Evolutionary conservation across 2,888 invertebrate genomes (phyloP).

Genomic region (Drosophila ezoana): DNA sequence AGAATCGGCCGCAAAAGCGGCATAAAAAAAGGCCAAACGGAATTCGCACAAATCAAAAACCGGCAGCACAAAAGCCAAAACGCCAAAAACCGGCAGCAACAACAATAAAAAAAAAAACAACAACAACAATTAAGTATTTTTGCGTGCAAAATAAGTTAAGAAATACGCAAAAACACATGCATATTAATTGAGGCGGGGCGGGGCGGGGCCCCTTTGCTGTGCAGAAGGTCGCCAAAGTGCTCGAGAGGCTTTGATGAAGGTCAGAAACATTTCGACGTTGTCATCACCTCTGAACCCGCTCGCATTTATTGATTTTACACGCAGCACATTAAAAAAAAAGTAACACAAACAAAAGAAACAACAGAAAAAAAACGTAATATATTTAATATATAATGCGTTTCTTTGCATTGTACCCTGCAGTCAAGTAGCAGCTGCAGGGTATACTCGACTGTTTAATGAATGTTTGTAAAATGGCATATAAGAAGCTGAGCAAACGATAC

Average conservation of each 20-base stretch:
- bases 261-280: conserved; percentile 70
- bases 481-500: too few relatives aligned
- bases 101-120: conserved; percentile 18
- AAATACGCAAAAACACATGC: conserved; percentile 24
- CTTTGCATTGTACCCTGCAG: conserved; percentile 42
- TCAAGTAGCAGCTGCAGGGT: background rate
- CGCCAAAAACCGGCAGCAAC: conserved; percentile 11
- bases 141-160: conserved; percentile 51
- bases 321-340: conserved; percentile 30
- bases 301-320: conserved; percentile 79
- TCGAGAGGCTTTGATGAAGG: conserved; percentile 54
- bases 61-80: conserved; percentile 37
- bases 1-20: conserved; percentile 20
- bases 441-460: background rate
- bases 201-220: background rate
- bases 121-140: conserved; percentile 41
- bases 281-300: conserved; percentile 79
- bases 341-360: conserved; percentile 13
- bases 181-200: conserved; percentile 26
- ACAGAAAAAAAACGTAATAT: conserved; percentile 34
- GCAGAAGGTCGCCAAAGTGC: conserved; percentile 60
- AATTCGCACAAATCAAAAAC: conserved; percentile 45
- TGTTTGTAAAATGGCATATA: background rate
- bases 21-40: conserved; percentile 12
- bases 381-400: conserved; percentile 16